A percentile compares a stretch with the other conserved stretches of the same genome.
phyloP scores from a whole-genome alignment of 2,888 invertebrate genomes.

The Agapetus fuscipes region DNA sequence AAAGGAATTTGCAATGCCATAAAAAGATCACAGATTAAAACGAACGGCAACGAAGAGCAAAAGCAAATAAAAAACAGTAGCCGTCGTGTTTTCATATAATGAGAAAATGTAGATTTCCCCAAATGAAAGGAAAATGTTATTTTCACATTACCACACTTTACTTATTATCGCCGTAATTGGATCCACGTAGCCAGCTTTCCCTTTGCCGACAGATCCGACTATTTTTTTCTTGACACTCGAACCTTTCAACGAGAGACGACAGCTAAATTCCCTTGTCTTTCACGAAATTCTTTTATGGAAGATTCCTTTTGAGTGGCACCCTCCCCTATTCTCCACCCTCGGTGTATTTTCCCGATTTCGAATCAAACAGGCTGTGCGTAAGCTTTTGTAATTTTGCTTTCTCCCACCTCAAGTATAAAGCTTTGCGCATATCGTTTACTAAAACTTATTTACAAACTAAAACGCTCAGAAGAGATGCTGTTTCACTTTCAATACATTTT shows the following conservation, averaged over 20 bases:
- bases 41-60: too few relatives aligned
- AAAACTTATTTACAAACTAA: too few relatives aligned
- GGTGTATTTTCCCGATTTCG: conserved; percentile 8
- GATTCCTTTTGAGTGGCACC: conserved; percentile 11
- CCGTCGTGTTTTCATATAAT: too few relatives aligned
- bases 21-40: too few relatives aligned
- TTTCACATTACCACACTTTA: neutral
- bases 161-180: neutral
- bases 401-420: too few relatives aligned
- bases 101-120: too few relatives aligned
- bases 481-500: too few relatives aligned
- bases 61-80: too few relatives aligned
- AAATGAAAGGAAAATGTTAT: too few relatives aligned
- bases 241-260: conserved; percentile 9
- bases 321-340: conserved; percentile 1
- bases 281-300: conserved; percentile 9
- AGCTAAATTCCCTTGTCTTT: conserved; percentile 14
- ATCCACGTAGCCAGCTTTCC: neutral
- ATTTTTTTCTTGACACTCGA: conserved; percentile 11
- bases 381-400: conserved; percentile 8
- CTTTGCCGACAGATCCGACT: neutral
- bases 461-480: too few relatives aligned
- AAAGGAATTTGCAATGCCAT: too few relatives aligned
- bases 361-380: conserved; percentile 7
- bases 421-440: too few relatives aligned